phyloP scores from a whole-genome alignment of 37 sponge, comb jelly and placozoan genomes.

The Hexactinellida sp. region DNA sequence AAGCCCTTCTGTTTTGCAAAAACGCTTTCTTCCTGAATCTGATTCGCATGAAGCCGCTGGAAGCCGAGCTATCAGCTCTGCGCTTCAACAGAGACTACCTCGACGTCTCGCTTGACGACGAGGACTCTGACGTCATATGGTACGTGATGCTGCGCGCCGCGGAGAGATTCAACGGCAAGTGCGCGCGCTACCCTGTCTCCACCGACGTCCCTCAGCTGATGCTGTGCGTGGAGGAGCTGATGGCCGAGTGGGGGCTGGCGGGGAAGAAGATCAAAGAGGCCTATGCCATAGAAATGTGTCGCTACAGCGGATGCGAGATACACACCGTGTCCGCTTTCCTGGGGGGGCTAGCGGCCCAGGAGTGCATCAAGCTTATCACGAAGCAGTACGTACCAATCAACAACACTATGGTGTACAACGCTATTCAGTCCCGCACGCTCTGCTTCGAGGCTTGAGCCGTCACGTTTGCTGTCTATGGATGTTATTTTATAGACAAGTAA shows the following conservation, averaged over 20 bases:
- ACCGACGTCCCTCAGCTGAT: slow-evolving; percentile 48
- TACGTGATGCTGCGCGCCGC: slow-evolving; percentile 78
- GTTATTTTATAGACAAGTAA: too few relatives aligned
- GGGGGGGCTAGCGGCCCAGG: slow-evolving; percentile 89
- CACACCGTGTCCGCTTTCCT: slow-evolving; percentile 87
- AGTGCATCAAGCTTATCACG: slow-evolving; percentile 85
- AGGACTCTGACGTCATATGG: slow-evolving; percentile 41
- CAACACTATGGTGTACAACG: slow-evolving; percentile 85
- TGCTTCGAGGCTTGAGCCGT: slow-evolving; percentile 23
- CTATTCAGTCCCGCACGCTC: slow-evolving; percentile 34
- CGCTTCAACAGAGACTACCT: slow-evolving; percentile 30
- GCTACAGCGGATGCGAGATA: slow-evolving; percentile 64
- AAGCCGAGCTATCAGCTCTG: slow-evolving; percentile 30
- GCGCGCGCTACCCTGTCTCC: slow-evolving; percentile 43
- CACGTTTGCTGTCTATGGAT: not conserved
- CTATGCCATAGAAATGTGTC: slow-evolving; percentile 35
- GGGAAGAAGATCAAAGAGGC: slow-evolving; percentile 19
- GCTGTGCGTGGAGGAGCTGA: slow-evolving; percentile 20
- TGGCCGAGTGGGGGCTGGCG: slow-evolving; percentile 32
- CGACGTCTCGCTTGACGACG: slow-evolving; percentile 30
- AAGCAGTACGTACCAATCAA: slow-evolving; percentile 88
- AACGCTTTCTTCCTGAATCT: slow-evolving; percentile 58
- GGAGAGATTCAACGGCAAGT: slow-evolving; percentile 28
- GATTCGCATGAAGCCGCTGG: slow-evolving; percentile 41
- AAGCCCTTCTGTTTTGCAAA: slow-evolving; percentile 44